phyloP scores from a whole-genome alignment of 2,888 invertebrate genomes.

The Monochamus alternatus region DNA sequence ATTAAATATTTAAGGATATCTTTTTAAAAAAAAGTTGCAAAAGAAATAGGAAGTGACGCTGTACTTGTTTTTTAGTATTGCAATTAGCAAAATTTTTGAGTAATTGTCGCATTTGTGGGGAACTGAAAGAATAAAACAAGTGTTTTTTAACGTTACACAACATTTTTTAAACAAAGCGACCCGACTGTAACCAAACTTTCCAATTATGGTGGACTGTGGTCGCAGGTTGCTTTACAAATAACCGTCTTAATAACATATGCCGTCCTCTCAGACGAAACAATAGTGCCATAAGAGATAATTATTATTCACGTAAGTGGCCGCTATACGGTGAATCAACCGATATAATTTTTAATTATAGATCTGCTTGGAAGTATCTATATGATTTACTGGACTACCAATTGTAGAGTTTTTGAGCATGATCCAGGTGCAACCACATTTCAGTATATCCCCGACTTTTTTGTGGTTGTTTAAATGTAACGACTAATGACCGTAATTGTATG shows the following conservation, averaged over 20 bases:
- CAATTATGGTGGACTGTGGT: slow-evolving; percentile 28
- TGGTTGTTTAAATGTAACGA: no score
- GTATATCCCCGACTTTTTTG: neutral
- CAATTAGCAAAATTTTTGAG: no score
- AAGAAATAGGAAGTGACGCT: no score
- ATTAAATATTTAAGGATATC: no score
- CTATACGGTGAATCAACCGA: slow-evolving; percentile 12
- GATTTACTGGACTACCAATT: neutral
- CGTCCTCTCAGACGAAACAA: slow-evolving; percentile 21
- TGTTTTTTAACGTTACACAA: neutral
- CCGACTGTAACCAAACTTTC: slow-evolving; percentile 3
- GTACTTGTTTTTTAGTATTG: no score
- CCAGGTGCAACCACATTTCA: neutral
- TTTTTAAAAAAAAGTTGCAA: no score
- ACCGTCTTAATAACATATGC: slow-evolving; percentile 32
- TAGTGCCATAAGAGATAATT: slow-evolving; percentile 20
- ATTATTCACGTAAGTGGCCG: slow-evolving; percentile 20
- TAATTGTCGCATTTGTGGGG: no score
- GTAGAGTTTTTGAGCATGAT: neutral
- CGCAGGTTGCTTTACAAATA: slow-evolving; percentile 33
- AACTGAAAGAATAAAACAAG: neutral
- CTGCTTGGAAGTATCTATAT: neutral
- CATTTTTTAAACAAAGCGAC: slow-evolving; percentile 13
- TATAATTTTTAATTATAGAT: slow-evolving; percentile 6
- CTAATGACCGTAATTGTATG: no score